These are phyloP conservation scores for Phortica variegata DNA, from an alignment of 1,140 invertebrate species.

Conservation along the genomic window DNA sequence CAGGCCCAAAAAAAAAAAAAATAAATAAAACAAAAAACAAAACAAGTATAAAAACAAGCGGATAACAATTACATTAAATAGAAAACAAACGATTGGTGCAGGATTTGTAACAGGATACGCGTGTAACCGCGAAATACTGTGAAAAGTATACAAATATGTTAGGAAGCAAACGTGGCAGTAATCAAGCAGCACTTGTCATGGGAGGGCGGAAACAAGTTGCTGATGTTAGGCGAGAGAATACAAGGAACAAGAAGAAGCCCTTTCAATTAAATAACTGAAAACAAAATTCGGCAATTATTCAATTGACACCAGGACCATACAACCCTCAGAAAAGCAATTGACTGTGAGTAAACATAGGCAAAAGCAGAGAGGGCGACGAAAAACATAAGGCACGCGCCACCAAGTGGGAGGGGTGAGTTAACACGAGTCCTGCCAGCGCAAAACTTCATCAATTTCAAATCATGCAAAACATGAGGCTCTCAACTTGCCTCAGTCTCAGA, in stretches of 20 bases:
- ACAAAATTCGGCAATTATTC: slow-evolving; percentile 56
- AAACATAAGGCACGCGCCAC: not conserved
- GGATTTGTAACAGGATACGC: slow-evolving; percentile 57
- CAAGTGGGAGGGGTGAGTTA: no score
- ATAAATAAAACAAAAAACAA: slow-evolving; percentile 51
- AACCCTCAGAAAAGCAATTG: no score
- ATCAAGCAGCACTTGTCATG: slow-evolving; percentile 14
- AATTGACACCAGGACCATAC: slow-evolving; percentile 52
- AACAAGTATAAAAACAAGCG: slow-evolving; percentile 21
- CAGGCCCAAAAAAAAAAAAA: slow-evolving; percentile 38
- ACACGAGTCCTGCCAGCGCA: slow-evolving; percentile 5
- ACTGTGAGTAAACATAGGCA: no score
- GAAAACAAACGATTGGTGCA: slow-evolving; percentile 42
- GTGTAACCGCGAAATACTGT: slow-evolving; percentile 49
- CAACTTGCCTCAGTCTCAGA: slow-evolving; percentile 40
- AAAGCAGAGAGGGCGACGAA: slow-evolving; percentile 13
- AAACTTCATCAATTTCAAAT: slow-evolving; percentile 56
- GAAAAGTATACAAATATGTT: not conserved
- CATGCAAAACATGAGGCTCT: slow-evolving; percentile 31
- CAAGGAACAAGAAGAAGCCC: slow-evolving; percentile 40
- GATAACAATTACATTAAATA: slow-evolving; percentile 56
- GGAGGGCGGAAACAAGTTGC: slow-evolving; percentile 7
- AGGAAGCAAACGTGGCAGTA: no score
- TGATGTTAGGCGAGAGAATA: no score
- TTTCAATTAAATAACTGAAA: slow-evolving; percentile 56